phyloP scores from a whole-genome alignment of 2,113 vertebrate species.

The Actenoides lindsayi region DNA sequence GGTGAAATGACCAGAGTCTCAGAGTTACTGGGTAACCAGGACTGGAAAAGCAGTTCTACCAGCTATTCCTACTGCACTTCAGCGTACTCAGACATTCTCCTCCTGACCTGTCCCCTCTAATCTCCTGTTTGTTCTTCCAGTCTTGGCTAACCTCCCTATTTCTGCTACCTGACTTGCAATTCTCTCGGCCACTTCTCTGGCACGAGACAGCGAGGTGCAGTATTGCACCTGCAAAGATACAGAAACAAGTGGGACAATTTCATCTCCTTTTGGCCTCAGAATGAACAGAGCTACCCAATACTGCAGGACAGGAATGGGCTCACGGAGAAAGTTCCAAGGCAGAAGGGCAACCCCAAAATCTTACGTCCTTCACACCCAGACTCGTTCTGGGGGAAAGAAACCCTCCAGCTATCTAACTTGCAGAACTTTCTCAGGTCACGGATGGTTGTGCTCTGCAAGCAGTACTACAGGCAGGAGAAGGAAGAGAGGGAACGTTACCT shows the following conservation, averaged over 20 bases:
- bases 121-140: not conserved
- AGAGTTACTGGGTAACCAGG: not conserved
- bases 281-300: not conserved
- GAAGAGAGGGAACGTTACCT: conserved; percentile 79
- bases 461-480: not conserved
- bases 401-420: not conserved
- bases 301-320: not conserved
- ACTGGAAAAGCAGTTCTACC: not conserved
- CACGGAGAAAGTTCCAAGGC: not conserved
- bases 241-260: not conserved
- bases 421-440: not conserved
- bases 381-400: not conserved
- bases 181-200: not conserved
- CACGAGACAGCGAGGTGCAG: accelerated
- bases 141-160: not conserved
- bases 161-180: not conserved
- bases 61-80: not conserved
- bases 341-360: not conserved
- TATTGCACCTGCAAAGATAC: not conserved
- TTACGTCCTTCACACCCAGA: not conserved
- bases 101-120: not conserved
- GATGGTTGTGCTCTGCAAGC: not conserved
- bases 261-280: not conserved
- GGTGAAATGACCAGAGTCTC: not conserved
- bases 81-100: not conserved